These are phyloP conservation scores for Pyrrhia umbra DNA, from an alignment of 2,888 invertebrate species.

Conservation along the genomic window DNA sequence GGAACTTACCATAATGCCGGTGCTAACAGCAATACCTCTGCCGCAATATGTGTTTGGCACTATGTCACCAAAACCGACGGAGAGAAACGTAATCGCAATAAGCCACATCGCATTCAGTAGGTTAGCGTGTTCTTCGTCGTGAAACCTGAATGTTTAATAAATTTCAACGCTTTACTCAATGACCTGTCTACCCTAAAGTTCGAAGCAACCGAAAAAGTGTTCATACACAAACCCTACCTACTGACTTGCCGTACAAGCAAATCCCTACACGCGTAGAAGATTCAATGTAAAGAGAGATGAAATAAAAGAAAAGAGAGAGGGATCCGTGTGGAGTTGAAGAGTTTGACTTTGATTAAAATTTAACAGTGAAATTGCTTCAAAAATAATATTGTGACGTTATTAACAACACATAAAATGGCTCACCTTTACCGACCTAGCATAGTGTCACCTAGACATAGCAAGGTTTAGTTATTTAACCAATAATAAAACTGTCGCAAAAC, in stretches of 20 bases:
- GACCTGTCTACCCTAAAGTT: conserved; percentile 66
- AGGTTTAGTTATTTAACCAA: conserved; percentile 59
- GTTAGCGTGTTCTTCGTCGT: conserved; percentile 99
- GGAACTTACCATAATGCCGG: conserved; percentile 99
- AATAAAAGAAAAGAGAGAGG: conserved; percentile 70
- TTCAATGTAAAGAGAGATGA: conserved; percentile 70
- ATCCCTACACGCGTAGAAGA: conserved; percentile 56
- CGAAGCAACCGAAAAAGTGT: conserved; percentile 63
- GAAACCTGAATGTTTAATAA: conserved; percentile 94
- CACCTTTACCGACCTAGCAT: conserved; percentile 86
- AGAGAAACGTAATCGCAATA: conserved; percentile 99
- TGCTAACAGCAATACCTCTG: conserved; percentile 99
- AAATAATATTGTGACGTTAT: conserved; percentile 67
- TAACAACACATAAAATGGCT: conserved; percentile 89
- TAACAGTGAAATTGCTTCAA: conserved; percentile 77
- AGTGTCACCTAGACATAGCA: conserved; percentile 79
- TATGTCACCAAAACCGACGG: conserved; percentile 99
- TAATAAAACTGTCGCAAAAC: conserved; percentile 49
- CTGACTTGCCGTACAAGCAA: conserved; percentile 62
- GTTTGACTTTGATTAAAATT: conserved; percentile 87
- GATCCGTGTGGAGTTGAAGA: conserved; percentile 77
- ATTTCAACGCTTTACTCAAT: conserved; percentile 83
- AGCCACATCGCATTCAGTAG: conserved; percentile 99
- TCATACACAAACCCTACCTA: conserved; percentile 72
- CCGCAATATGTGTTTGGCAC: conserved; percentile 99